Base-by-base conservation (phyloP, 2,888 invertebrate species). In the Blastobasis lacticolella region DNA sequence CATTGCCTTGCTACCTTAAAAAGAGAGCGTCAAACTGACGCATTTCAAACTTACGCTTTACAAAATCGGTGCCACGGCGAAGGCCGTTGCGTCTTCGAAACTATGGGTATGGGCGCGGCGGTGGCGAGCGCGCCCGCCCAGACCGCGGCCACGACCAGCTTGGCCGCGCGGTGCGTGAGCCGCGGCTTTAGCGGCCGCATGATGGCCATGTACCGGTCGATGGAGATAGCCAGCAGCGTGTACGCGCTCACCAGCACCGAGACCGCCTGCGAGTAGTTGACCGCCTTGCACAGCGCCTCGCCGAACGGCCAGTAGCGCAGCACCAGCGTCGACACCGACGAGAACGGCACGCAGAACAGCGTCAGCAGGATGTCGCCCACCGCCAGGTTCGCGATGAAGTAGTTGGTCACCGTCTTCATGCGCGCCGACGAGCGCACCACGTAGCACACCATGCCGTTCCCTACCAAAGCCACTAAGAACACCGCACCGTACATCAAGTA, bases 391-490 rank as follows among this genome's bases (percentile, higher is more conserved):
- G 95, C 94, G 69, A 97, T 95, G 77, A 97, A 97, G 78, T 92
- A 95, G 78, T 97, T 97, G 45, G 97, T 97, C 4, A 97, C 96
- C 0, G 96, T 97, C 65, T 94, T 91, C 96, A 97, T 97, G 43
- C 95, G 90, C 0, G 95, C 94, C 9, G 94, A 94, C 4, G 93
- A 92, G 59, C 94, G 89, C 0, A 97, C 96, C 37, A 97, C 94
- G 75, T 94, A 96, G 75, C 96, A 96, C 36, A 97, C 96, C 48
- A 94, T 89, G 49, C 93, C 92, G 69, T 95, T 95, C 10, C 95
- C 95, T 5, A 92, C 64, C 8, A 95, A 76, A 0, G 94, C 93
- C 46, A 93, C 86, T 9, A 94, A 73, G 65, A 95, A 94, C 54
- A 95, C 92, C 41, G 90, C 84, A 55, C 90, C 90, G 80, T 95